Evolutionary conservation across 1,140 invertebrate species (phyloP).

Genomic region (Samia ricini): DNA sequence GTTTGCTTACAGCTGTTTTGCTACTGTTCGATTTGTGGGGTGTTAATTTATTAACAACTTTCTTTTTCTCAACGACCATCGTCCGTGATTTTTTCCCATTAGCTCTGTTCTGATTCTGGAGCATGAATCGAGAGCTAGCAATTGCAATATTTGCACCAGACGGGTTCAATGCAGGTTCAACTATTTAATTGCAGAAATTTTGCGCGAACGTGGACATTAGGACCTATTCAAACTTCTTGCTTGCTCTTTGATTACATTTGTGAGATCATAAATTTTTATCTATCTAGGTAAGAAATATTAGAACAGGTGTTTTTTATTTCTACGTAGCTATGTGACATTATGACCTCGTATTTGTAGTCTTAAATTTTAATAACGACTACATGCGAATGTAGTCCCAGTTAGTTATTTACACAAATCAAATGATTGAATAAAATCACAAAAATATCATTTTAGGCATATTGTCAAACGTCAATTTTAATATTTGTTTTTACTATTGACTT

Average conservation of each 20-base stretch:
- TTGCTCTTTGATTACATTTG: neutral
- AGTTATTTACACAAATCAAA: no score
- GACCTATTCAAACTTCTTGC: neutral
- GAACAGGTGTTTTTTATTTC: no score
- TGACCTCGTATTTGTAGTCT: no score
- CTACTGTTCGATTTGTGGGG: conserved; percentile 17
- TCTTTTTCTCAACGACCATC: conserved; percentile 38
- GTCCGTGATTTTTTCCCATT: conserved; percentile 27
- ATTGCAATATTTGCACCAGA: conserved; percentile 13
- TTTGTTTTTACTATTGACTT: no score
- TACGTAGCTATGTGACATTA: no score
- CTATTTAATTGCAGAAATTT: conserved; percentile 51
- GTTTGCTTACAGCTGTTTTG: conserved; percentile 27
- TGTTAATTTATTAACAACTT: conserved; percentile 32
- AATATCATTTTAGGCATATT: no score
- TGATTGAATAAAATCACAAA: no score
- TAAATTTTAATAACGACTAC: no score
- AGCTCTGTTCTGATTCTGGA: conserved; percentile 13
- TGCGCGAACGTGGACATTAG: conserved; percentile 48
- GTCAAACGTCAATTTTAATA: no score
- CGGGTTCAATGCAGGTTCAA: conserved; percentile 36
- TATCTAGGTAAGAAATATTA: no score
- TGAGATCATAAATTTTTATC: neutral
- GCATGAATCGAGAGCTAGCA: conserved; percentile 5
- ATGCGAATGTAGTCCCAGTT: no score